Evolutionary conservation across 2,888 invertebrate genomes (phyloP).

Genomic region (Aplocera efformata): DNA sequence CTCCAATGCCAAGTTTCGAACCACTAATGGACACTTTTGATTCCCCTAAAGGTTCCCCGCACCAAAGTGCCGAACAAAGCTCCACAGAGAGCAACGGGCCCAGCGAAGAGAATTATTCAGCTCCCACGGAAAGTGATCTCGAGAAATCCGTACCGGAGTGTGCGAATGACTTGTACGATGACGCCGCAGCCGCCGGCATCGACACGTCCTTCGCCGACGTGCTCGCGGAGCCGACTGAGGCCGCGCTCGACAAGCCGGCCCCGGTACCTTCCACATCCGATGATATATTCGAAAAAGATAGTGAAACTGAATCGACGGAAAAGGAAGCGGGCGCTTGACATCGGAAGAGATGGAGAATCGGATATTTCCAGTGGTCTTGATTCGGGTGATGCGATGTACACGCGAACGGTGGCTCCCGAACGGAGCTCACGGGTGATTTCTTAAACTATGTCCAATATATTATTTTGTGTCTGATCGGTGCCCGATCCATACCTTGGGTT

Average conservation of each 20-base stretch:
- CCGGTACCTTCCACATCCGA: slow-evolving; percentile 25
- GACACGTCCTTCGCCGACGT: slow-evolving; percentile 55
- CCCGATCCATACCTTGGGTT: too few species aligned
- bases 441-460: too few species aligned
- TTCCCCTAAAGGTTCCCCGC: slow-evolving; percentile 3
- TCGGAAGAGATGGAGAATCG: slow-evolving; percentile 49
- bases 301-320: slow-evolving; percentile 30
- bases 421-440: not conserved
- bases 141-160: slow-evolving; percentile 3
- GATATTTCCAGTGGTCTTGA: slow-evolving; percentile 72
- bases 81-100: not conserved
- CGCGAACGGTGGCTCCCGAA: slow-evolving; percentile 17
- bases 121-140: slow-evolving; percentile 8
- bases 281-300: slow-evolving; percentile 48
- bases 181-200: slow-evolving; percentile 37
- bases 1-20: not conserved
- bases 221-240: slow-evolving; percentile 8
- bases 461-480: too few species aligned
- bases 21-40: too few species aligned
- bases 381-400: slow-evolving; percentile 64
- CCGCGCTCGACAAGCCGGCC: slow-evolving; percentile 7
- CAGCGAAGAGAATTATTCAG: not conserved
- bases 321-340: slow-evolving; percentile 59
- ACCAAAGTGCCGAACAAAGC: not conserved
- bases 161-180: slow-evolving; percentile 48